phyloP scores from a whole-genome alignment of 2,113 vertebrate species.

The Pollachius pollachius region DNA sequence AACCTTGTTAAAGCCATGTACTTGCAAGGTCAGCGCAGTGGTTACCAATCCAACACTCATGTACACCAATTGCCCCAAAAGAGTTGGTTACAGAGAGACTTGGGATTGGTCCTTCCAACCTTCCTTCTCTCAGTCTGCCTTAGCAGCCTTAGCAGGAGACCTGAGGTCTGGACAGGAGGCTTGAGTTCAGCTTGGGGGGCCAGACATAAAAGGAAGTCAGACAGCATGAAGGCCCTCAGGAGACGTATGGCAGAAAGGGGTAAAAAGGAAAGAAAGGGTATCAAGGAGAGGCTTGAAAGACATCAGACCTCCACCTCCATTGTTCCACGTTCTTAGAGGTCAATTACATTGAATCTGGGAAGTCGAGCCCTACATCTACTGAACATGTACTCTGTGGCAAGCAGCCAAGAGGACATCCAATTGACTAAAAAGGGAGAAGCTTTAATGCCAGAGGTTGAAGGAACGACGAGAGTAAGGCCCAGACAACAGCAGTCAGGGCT shows the following conservation, averaged over 20 bases:
- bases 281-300: not conserved
- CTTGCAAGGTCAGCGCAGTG: slow-evolving; percentile 54
- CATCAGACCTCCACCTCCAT: no score
- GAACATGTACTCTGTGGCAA: not conserved
- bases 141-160: no score
- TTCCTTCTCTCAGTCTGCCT: no score
- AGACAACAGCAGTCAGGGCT: no score
- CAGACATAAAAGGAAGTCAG: no score
- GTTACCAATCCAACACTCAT: slow-evolving; percentile 35
- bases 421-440: not conserved
- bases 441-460: not conserved
- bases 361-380: not conserved
- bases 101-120: no score
- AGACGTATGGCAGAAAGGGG: not conserved
- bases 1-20: slow-evolving; percentile 40
- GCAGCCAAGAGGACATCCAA: not conserved
- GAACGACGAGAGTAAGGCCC: not conserved
- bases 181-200: no score
- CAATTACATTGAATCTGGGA: not conserved
- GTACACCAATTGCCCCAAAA: not conserved
- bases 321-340: no score
- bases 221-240: not conserved
- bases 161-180: no score
- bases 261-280: not conserved
- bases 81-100: not conserved